These are phyloP conservation scores for Xanthia icteritia DNA, from an alignment of 2,888 invertebrate species.

Conservation along the genomic window DNA sequence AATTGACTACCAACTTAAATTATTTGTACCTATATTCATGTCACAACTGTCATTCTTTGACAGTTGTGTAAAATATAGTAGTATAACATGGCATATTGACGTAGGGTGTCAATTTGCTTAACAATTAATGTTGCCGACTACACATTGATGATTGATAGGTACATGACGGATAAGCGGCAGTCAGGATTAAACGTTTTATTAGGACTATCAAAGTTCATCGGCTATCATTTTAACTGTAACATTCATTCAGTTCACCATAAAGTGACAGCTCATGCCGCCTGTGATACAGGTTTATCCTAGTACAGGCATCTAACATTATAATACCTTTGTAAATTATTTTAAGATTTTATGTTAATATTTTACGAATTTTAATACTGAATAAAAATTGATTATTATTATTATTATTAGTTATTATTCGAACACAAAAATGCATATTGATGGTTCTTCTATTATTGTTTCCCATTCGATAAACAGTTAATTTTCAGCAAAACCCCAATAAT, in stretches of 20 bases:
- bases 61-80: background rate
- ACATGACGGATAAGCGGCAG: too few relatives aligned
- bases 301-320: too few relatives aligned
- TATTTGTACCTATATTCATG: background rate
- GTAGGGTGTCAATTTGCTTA: background rate
- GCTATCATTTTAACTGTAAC: background rate
- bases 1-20: background rate
- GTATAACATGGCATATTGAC: background rate
- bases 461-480: background rate
- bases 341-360: too few relatives aligned
- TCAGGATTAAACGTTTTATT: too few relatives aligned
- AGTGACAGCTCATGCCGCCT: too few relatives aligned
- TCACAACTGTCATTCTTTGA: background rate
- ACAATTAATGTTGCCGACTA: background rate
- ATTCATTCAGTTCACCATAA: background rate
- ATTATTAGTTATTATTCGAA: background rate
- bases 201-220: background rate
- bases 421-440: background rate
- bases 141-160: background rate
- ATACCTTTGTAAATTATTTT: too few relatives aligned
- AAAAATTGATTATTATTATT: too few relatives aligned
- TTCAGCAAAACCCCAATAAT: background rate
- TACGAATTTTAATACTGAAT: too few relatives aligned
- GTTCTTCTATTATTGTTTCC: background rate
- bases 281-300: too few relatives aligned